These are phyloP conservation scores for Tragelaphus strepsiceros DNA, from an alignment of 2,113 vertebrate species.

Conservation along the genomic window DNA sequence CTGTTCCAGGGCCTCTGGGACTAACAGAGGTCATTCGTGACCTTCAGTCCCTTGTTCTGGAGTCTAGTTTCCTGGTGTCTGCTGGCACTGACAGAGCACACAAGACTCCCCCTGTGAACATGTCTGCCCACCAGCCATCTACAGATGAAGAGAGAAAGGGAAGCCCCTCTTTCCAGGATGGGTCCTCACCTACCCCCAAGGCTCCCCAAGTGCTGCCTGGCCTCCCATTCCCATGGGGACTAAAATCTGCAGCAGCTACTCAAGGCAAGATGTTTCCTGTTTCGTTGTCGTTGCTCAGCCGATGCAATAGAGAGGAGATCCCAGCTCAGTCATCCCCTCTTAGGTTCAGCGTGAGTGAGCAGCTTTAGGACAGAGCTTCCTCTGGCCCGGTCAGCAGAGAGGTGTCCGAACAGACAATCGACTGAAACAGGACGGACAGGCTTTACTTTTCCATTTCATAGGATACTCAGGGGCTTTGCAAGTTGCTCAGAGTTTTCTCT, in stretches of 20 bases:
- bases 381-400: background rate
- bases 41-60: background rate
- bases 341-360: background rate
- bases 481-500: conserved; percentile 40
- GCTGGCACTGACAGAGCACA: background rate
- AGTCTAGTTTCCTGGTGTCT: conserved; percentile 2
- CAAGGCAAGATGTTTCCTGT: background rate
- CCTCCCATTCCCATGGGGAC: background rate
- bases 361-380: background rate
- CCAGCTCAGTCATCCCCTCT: background rate
- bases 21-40: background rate
- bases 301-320: background rate
- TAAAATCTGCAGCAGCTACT: background rate
- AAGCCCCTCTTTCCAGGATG: background rate
- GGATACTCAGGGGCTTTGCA: conserved; percentile 60
- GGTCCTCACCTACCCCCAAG: background rate
- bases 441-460: background rate
- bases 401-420: conserved; percentile 40
- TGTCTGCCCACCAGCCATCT: background rate
- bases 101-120: background rate
- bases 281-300: background rate
- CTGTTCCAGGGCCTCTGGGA: background rate
- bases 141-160: background rate
- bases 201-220: background rate
- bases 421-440: background rate